These are phyloP conservation scores for Spilosoma lubricipeda DNA, from an alignment of 2,888 invertebrate genomes.

Conservation along the genomic window DNA sequence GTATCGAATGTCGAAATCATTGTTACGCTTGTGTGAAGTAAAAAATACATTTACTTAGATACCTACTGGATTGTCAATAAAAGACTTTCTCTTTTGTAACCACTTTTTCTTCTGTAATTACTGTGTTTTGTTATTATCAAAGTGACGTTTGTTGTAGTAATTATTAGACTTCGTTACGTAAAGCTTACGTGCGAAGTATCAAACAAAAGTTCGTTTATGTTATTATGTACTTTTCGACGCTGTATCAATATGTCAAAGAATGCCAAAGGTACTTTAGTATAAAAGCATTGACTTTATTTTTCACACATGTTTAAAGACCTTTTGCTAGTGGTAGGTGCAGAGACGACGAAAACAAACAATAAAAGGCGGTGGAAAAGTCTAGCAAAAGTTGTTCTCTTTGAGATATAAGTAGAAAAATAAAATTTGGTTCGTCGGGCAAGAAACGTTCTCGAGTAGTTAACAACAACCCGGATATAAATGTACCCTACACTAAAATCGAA, in stretches of 20 bases:
- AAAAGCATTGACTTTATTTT: not conserved
- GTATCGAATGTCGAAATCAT: not conserved
- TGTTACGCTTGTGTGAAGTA: not conserved
- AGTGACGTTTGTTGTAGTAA: constrained; percentile 1
- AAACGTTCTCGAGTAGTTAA: not conserved
- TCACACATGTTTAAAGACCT: not conserved
- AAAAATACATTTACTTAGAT: not conserved
- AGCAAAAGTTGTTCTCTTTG: not conserved
- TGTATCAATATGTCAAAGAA: too few species aligned
- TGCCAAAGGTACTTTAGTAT: not conserved
- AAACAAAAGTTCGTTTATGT: not conserved
- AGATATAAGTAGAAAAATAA: not conserved
- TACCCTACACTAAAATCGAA: not conserved
- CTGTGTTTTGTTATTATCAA: not conserved
- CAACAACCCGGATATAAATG: not conserved
- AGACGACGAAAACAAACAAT: not conserved
- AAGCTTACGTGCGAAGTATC: not conserved
- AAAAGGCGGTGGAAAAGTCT: not conserved
- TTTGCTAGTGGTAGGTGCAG: not conserved
- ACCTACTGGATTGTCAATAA: not conserved
- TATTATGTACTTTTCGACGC: not conserved
- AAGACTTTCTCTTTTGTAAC: constrained; percentile 1
- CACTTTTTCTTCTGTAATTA: not conserved
- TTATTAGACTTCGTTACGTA: not conserved
- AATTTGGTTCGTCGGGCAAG: not conserved